These are phyloP conservation scores for Alouatta palliata DNA, from an alignment of 2,113 vertebrate genomes.

Conservation along the genomic window DNA sequence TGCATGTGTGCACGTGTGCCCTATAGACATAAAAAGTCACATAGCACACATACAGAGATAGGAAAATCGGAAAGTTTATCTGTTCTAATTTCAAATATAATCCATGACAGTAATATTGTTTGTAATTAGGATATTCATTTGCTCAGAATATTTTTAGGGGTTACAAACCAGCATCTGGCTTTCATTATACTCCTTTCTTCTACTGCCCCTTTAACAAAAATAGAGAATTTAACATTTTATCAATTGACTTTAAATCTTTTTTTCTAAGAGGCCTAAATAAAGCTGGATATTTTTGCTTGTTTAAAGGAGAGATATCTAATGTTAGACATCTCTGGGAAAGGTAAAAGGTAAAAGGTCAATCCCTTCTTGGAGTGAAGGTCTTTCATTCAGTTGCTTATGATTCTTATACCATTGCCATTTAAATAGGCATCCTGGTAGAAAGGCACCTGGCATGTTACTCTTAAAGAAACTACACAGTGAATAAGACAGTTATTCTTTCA, in stretches of 20 bases:
- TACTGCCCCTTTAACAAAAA: background rate
- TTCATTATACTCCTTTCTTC: background rate
- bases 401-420: background rate
- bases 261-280: background rate
- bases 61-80: background rate
- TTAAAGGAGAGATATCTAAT: background rate
- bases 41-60: accelerated
- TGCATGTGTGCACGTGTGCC: background rate
- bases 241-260: background rate
- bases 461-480: background rate
- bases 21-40: background rate
- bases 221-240: background rate
- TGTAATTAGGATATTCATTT: background rate
- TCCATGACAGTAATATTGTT: background rate
- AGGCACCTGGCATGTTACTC: background rate
- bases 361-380: background rate
- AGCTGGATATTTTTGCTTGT: background rate
- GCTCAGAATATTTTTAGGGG: background rate
- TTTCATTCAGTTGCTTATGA: background rate
- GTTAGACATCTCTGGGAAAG: background rate
- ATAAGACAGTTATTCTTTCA: background rate
- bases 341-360: background rate
- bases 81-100: background rate
- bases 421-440: background rate
- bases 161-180: background rate